phyloP scores from a whole-genome alignment of 2,888 invertebrate species.

The Eudasyphora cyanicolor region DNA sequence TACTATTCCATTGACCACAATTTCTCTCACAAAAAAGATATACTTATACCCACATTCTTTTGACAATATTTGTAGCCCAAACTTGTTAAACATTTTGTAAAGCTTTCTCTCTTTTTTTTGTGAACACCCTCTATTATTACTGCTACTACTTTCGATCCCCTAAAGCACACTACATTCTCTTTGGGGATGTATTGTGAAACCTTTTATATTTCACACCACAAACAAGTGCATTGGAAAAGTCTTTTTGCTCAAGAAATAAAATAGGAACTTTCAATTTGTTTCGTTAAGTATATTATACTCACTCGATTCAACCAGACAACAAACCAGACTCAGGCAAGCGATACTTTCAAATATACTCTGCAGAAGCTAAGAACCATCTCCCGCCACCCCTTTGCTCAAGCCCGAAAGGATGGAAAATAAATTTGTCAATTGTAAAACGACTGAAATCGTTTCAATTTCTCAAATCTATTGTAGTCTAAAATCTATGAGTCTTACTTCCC shows the following conservation, averaged over 20 bases:
- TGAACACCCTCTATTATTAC: no score
- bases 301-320: slow-evolving; percentile 13
- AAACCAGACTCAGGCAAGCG: not conserved
- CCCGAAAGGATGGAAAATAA: no score
- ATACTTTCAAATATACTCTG: not conserved
- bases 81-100: no score
- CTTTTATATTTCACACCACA: not conserved
- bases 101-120: no score
- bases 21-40: no score
- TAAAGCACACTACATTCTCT: no score
- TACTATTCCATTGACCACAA: no score
- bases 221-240: not conserved
- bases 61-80: no score
- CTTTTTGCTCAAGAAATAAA: not conserved
- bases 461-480: slow-evolving; percentile 44
- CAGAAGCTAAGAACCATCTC: not conserved
- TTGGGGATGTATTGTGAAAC: no score
- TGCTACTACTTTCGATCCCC: no score
- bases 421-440: slow-evolving; percentile 55
- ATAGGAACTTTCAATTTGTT: slow-evolving; percentile 1
- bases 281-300: slow-evolving; percentile 15
- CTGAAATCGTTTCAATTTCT: slow-evolving; percentile 30
- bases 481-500: not conserved
- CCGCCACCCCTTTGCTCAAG: not conserved
- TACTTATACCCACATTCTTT: no score